Base-by-base conservation (phyloP, 2,797 vertebrate species). In the Spondyliosoma cantharus region DNA sequence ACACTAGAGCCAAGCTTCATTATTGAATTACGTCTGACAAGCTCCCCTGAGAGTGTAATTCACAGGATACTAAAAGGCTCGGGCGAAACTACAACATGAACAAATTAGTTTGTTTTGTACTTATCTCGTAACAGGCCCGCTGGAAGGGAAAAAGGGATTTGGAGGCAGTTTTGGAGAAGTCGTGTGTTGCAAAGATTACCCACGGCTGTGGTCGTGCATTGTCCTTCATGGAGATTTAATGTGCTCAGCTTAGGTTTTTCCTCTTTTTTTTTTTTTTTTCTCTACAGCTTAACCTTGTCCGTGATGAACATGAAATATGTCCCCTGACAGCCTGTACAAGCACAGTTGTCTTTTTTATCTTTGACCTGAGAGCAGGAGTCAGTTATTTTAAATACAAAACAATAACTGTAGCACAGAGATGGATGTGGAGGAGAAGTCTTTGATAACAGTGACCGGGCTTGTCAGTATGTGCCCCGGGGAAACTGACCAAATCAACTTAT, bases 1-100 rank as follows among this genome's bases (percentile, higher is more conserved):
- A 91, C 87, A 91, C 86, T 80, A 82, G 88, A 93, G 90, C 87
- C 50, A 74, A 89, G 83, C 88, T 90, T 90, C 90, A 91, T 95
- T 93, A 94, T 94, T 89, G 88, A 91, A 93, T 93, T 92, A 87
- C 68, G 63, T 88, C 77, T 82, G 86, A 84, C 83, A 80, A 91
- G 68, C 83, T 87, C 89, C 89, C 83, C 82, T 53, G 86, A 84
- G 90, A 89, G 81, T 81, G 75, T 87, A 84, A 91, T 91, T 91
- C 82, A 87, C 86, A 86, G 74, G 75, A 84, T 89, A 65, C 91
- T 90, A 87, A 91, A 93, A 87, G 88, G 85, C 83, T 86, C 50
- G 22, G 58, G 61, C 45, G n/a, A 83, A 83, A 92, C 81, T 82
- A 71, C 74, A 86, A 76, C 83, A 80, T 77, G 78, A 91, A 88